Evolutionary conservation across 92 coral and sea anemone genomes (phyloP).

Genomic region (Heteractis magnifica): DNA sequence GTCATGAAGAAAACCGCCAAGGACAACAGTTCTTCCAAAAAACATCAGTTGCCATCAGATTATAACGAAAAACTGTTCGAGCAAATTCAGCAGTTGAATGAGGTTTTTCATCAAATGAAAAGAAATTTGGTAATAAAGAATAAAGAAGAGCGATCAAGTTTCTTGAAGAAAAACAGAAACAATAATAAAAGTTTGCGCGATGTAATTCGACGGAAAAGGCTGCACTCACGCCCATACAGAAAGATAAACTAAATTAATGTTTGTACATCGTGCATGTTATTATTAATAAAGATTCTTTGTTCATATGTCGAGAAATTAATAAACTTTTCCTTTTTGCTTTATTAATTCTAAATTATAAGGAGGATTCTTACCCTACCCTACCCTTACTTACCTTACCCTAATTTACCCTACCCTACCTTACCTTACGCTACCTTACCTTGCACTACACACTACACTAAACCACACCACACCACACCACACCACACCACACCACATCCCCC

Average conservation of each 20-base stretch:
- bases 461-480: too few relatives aligned
- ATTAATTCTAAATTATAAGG: too few relatives aligned
- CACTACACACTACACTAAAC: too few relatives aligned
- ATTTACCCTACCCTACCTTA: too few relatives aligned
- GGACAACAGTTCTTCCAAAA: constrained; percentile 44
- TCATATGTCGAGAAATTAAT: too few relatives aligned
- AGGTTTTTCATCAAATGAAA: constrained; percentile 15
- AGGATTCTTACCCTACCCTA: too few relatives aligned
- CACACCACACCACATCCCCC: too few relatives aligned
- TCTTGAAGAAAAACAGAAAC: not conserved
- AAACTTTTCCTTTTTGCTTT: too few relatives aligned
- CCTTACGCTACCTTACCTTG: too few relatives aligned
- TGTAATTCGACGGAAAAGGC: not conserved
- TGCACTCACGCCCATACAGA: not conserved
- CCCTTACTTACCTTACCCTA: too few relatives aligned
- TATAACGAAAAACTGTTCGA: constrained; percentile 3
- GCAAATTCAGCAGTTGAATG: constrained; percentile 10
- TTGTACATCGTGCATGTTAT: too few relatives aligned
- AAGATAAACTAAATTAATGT: not conserved
- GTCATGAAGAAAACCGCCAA: constrained; percentile 48
- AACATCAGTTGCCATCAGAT: constrained; percentile 52
- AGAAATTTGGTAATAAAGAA: not conserved
- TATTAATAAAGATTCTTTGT: too few relatives aligned
- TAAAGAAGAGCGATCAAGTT: not conserved
- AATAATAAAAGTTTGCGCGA: not conserved